Evolutionary conservation across 2,113 vertebrate genomes (phyloP), one percentile per base, ranked within the genome.

Genomic region (Sciurus niger): DNA sequence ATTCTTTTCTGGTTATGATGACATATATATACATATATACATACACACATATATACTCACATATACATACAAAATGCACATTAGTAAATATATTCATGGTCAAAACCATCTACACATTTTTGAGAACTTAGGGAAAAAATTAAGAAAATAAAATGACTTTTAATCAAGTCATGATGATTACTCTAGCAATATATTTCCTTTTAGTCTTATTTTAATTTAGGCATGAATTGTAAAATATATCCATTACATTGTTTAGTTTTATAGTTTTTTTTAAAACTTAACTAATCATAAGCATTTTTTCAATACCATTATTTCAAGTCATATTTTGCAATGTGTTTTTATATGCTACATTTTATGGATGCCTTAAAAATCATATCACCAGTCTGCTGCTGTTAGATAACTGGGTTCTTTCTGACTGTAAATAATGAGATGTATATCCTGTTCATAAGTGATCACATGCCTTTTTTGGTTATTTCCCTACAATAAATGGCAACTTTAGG

Each of bases 131-230:
- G 16, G 20, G 68, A 90, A 86, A 63, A 72, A 32, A 88, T 32
- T 79, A 92, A 72, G 60, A 85, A 65, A 74, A 94, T 92, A 51
- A 84, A 89, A 68, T 70, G 60, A n/a, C 68, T 89, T 96, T 82
- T 68, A 89, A 85, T 79, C 63, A 76, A 91, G 83, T 11, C 58
- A 58, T 17, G 8, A 18, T 85, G 80, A 58, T 90, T 40, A 20
- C 9, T 74, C 9, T 51, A 87, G 32, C 70, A 90, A 82, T 55
- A 17, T n/a, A 76, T 88, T 84, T 84, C 25, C 32, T 89, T 68
- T 76, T 34, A 65, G 11, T 96, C 28, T 85, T 88, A 80, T 93
- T 94, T 63, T 85, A 72, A 85, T 37, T 86, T 94, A 6, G 58
- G 72, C n/a, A 20, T 60, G 25, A 92, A 37, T 82, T 83, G 12